phyloP scores from a whole-genome alignment of 1,140 invertebrate species.

The Drosophila bifasciata region DNA sequence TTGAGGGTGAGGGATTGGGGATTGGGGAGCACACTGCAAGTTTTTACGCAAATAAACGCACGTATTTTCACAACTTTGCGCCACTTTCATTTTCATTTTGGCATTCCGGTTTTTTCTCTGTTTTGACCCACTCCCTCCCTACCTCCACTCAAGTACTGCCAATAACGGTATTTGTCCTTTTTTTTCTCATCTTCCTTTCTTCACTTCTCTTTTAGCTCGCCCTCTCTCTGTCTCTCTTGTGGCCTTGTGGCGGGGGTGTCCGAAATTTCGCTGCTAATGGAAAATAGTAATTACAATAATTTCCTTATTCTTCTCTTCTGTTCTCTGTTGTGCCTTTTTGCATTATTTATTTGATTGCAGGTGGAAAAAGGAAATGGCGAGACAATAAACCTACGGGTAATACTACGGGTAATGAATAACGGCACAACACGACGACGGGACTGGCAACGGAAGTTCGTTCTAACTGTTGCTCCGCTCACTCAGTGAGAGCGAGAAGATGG shows the following conservation, averaged over 20 bases:
- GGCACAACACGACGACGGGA: not conserved
- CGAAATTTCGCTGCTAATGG: constrained; percentile 68
- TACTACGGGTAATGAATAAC: constrained; percentile 24
- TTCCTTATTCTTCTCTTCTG: constrained; percentile 27
- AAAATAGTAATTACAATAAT: constrained; percentile 81
- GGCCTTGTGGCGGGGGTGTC: not conserved
- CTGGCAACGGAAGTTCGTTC: not conserved
- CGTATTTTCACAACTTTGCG: constrained; percentile 80
- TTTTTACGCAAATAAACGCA: constrained; percentile 82
- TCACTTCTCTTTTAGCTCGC: constrained; percentile 1
- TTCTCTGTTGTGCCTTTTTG: constrained; percentile 34
- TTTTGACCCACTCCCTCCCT: no score
- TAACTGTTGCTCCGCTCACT: constrained; percentile 11
- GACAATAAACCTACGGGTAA: constrained; percentile 4
- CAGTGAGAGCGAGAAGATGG: no score
- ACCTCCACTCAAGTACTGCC: constrained; percentile 1
- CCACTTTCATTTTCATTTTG: constrained; percentile 70
- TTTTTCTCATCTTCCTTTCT: constrained; percentile 11
- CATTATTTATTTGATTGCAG: constrained; percentile 55
- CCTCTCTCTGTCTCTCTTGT: no score
- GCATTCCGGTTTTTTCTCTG: constrained; percentile 19
- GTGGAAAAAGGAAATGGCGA: constrained; percentile 29
- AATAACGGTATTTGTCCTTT: constrained; percentile 4
- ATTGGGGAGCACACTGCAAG: constrained; percentile 34
- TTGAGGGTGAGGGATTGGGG: no score